Evolutionary conservation across 2,113 vertebrate species (phyloP).

Genomic region (Dromiciops gliroides): DNA sequence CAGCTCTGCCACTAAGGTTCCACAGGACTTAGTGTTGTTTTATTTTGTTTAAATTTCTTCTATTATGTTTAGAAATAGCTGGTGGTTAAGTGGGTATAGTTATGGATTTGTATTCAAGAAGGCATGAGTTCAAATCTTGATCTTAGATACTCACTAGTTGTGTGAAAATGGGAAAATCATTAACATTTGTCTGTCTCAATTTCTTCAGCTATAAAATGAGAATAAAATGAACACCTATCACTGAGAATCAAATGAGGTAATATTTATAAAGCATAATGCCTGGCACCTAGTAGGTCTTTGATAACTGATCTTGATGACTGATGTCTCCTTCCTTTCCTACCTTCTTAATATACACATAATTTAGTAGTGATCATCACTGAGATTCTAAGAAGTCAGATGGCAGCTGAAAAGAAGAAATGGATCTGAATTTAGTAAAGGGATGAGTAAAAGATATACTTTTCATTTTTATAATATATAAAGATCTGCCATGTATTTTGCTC

Average conservation of each 20-base stretch:
- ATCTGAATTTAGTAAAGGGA: background rate
- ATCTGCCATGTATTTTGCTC: background rate
- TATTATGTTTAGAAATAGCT: background rate
- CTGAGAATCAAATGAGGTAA: background rate
- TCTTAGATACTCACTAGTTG: too few species aligned
- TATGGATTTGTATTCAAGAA: background rate
- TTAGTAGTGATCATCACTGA: background rate
- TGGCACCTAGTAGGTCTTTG: background rate
- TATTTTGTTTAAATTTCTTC: background rate
- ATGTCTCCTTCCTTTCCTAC: background rate
- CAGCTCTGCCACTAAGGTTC: background rate
- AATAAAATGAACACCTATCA: background rate
- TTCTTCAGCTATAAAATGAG: background rate
- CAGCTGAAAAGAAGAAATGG: background rate
- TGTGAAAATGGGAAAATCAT: too few species aligned
- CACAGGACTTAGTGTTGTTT: background rate
- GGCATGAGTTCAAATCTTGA: too few species aligned
- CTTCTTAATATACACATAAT: background rate
- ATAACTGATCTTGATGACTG: background rate
- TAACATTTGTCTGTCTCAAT: too few species aligned
- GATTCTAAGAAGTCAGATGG: background rate
- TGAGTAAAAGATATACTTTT: background rate
- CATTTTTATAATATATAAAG: background rate
- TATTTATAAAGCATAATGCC: background rate
- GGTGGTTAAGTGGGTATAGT: background rate